A percentile compares a stretch with the other conserved stretches of the same genome.
Evolutionary conservation across 1,140 invertebrate genomes (phyloP).

Genomic region (Propsilocerus akamusi): DNA sequence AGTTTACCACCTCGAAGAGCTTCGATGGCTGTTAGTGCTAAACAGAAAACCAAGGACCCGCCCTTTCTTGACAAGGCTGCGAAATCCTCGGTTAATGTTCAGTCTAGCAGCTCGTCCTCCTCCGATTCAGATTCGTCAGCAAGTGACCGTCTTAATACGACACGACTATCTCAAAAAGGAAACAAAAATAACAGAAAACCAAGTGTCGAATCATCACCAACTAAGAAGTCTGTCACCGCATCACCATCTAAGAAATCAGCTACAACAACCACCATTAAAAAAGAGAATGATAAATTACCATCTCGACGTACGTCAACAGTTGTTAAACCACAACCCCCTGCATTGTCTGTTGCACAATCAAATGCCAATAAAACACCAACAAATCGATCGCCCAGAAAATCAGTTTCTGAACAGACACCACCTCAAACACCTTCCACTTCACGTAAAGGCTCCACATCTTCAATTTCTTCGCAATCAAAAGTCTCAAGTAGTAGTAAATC

Average conservation of each 20-base stretch:
- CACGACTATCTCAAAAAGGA: conserved; percentile 8
- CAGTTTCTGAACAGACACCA: neutral
- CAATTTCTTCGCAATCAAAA: neutral
- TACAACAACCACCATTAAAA: neutral
- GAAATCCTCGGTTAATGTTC: conserved; percentile 17
- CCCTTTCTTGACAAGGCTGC: conserved; percentile 27
- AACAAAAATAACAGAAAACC: conserved; percentile 9
- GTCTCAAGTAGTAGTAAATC: neutral
- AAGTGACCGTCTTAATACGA: conserved; percentile 11
- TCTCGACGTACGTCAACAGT: neutral
- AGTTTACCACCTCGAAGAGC: neutral
- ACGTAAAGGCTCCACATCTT: conserved; percentile 5
- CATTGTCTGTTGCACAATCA: neutral
- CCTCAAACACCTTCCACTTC: neutral
- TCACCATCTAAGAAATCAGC: neutral
- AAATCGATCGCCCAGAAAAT: neutral
- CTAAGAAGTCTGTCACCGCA: neutral
- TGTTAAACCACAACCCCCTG: neutral
- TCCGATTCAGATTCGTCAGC: conserved; percentile 20
- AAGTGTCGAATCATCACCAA: conserved; percentile 3
- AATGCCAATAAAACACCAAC: neutral
- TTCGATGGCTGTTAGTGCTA: neutral
- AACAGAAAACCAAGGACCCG: conserved; percentile 17
- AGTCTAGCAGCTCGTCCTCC: conserved; percentile 7
- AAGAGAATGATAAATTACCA: neutral